Evolutionary conservation across 2,888 invertebrate species (phyloP), one percentile per base, ranked within the genome.

Genomic region (Piscicola geometra): DNA sequence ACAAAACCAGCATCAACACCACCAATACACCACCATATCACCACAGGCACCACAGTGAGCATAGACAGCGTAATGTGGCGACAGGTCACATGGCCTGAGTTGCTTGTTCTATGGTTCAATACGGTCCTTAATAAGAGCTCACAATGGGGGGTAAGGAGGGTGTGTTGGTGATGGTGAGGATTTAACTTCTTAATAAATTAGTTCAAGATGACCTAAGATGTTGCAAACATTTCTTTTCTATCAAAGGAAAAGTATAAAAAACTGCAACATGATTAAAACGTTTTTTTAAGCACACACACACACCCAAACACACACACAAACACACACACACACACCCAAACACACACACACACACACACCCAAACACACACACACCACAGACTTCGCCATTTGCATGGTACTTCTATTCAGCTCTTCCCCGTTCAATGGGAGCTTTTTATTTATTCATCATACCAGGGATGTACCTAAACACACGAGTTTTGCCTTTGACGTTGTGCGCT

Each of bases 91-190:
- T 99, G 99, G 98, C 98, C 99, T 0, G 99, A 99, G 88, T 95
- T 93, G 21, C 93, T 96, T 87, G 98, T 99, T 1, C 89, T 97
- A 79, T 96, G 92, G 90, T 99, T 92, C 87, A 99, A 99, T 85
- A 91, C 93, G 0, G 87, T 97, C 71, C 86, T 93, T 76, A 99
- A 99, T 85, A 93, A 93, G 85, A 98, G 98, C 86, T 91, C 93
- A 0, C 88, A 94, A 81, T 99, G 94, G 93, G 99, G 99, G 84
- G 95, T 96, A 93, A 41, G 5, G 15, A 41, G 41, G 41, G 15
- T 41, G 41, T 70, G 71, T 35, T 47, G 36, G 32, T n/a, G 9
- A 30, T 47, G 30, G 30, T 1, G 28, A 70, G 2, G 2, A 71
- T 1, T 5, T 21, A 35, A 69, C 69, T 35, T 69, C 28, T 9